These are phyloP conservation scores for Morpho helenor DNA, from an alignment of 2,888 invertebrate genomes.

Conservation along the genomic window DNA sequence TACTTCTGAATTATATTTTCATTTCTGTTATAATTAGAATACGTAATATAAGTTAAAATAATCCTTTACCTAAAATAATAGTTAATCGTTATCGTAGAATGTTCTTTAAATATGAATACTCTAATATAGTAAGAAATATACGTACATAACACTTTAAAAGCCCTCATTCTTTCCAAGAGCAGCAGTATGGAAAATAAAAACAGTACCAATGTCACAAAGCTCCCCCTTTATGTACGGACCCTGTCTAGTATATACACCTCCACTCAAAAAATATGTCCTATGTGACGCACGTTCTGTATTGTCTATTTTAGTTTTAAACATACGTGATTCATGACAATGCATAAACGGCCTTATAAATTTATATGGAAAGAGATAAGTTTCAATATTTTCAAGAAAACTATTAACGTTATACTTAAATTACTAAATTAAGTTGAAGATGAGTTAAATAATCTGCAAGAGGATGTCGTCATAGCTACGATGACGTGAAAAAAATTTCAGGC, in stretches of 20 bases:
- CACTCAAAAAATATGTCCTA: not conserved
- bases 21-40: no score
- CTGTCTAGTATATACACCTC: not conserved
- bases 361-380: no score
- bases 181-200: conserved; percentile 16
- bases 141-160: not conserved
- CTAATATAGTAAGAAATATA: no score
- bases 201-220: conserved; percentile 23
- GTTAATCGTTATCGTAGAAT: no score
- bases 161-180: conserved; percentile 6
- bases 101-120: no score
- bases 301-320: no score
- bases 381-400: not conserved
- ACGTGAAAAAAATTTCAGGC: no score
- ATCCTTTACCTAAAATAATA: no score
- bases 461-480: no score
- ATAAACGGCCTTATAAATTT: not conserved
- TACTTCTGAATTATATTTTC: no score
- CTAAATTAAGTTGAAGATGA: not conserved
- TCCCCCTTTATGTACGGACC: not conserved
- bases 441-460: not conserved
- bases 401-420: not conserved
- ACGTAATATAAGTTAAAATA: no score
- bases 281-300: not conserved
- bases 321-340: not conserved